Evolutionary conservation across 2,113 vertebrate genomes (phyloP).

Genomic region (Menura novaehollandiae): DNA sequence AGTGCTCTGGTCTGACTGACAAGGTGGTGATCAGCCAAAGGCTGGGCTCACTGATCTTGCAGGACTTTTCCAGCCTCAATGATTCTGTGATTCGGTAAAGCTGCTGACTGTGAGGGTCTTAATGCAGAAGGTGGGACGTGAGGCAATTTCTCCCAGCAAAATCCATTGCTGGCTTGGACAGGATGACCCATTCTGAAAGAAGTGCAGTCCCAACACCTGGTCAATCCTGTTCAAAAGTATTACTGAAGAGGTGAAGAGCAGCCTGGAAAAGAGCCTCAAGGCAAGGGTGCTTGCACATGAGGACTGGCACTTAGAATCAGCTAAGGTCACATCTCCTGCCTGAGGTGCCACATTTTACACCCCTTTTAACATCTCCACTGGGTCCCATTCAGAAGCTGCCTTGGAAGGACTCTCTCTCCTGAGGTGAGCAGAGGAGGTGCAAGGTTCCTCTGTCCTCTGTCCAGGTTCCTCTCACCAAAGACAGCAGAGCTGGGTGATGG

Average conservation of each 20-base stretch:
- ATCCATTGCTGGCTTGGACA: neutral
- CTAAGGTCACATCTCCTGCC: neutral
- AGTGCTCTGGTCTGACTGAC: neutral
- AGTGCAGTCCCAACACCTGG: neutral
- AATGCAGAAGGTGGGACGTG: neutral
- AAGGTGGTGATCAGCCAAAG: neutral
- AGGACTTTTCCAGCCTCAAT: neutral
- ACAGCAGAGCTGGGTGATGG: neutral
- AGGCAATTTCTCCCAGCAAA: neutral
- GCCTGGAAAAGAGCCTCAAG: neutral
- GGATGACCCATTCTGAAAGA: neutral
- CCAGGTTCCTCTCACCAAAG: neutral
- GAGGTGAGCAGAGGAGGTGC: neutral
- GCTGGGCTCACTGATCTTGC: neutral
- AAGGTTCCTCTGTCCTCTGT: neutral
- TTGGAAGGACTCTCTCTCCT: neutral
- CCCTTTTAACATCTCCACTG: neutral
- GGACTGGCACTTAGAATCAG: neutral
- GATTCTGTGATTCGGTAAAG: neutral
- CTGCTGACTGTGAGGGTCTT: neutral
- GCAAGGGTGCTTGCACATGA: neutral
- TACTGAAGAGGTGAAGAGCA: neutral
- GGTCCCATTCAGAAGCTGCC: neutral
- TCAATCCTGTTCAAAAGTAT: neutral
- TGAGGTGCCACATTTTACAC: neutral